Percentiles rank a stretch among this genome's conserved stretches.
phyloP scores from a whole-genome alignment of 2,797 vertebrate species.

The Rhabdomys pumilio region DNA sequence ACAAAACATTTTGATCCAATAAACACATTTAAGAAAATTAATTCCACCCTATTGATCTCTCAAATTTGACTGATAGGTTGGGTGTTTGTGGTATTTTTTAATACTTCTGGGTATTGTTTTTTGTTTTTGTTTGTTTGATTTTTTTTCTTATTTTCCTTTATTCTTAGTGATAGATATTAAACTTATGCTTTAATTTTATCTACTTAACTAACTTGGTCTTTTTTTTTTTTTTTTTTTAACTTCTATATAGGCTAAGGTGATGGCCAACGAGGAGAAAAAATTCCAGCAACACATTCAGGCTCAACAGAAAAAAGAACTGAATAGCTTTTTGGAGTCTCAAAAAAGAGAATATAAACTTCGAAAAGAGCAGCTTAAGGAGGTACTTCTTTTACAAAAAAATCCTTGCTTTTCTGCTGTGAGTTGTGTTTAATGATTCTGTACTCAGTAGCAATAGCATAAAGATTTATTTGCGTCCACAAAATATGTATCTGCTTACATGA shows the following conservation, averaged over 20 bases:
- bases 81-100: conserved; percentile 54
- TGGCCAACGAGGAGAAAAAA: conserved; percentile 98
- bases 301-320: conserved; percentile 99
- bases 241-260: conserved; percentile 94
- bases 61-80: conserved; percentile 42
- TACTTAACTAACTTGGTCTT: conserved; percentile 62
- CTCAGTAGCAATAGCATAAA: conserved; percentile 41
- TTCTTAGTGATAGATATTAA: conserved; percentile 50
- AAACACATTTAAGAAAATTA: conserved; percentile 65
- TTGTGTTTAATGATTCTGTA: conserved; percentile 16
- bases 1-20: conserved; percentile 46
- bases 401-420: conserved; percentile 16
- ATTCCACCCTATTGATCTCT: conserved; percentile 57
- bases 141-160: neutral
- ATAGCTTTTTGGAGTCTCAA: conserved; percentile 97
- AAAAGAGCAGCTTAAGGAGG: conserved; percentile 99
- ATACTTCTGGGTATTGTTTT: conserved; percentile 31
- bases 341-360: conserved; percentile 99
- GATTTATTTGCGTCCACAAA: conserved; percentile 50
- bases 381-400: conserved; percentile 79
- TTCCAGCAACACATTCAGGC: conserved; percentile 99
- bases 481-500: neutral
- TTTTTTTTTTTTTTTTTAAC: conserved; percentile 16
- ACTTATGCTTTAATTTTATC: conserved; percentile 56
- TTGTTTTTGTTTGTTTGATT: neutral